Conservation (phyloP, 2,888 invertebrate genomes). For the Apamea crenata region DNA sequence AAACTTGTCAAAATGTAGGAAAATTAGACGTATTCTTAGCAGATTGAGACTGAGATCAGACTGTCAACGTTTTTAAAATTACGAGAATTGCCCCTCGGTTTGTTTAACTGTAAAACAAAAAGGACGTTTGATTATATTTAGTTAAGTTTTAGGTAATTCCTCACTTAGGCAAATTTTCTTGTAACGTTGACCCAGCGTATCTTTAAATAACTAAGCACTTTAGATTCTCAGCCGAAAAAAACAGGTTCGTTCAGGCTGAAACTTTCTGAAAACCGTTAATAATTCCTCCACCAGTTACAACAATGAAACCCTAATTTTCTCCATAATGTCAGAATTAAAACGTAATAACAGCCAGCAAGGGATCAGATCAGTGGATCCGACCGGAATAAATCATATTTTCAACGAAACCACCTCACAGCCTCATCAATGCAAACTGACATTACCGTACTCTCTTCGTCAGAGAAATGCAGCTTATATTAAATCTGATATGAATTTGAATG, state of each 20-base stretch:
- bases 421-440: slow-evolving; percentile 32
- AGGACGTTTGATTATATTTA: neutral
- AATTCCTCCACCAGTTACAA: neutral
- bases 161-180: neutral
- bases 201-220: neutral
- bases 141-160: neutral
- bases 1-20: no score
- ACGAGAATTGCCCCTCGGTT: no score
- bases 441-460: slow-evolving; percentile 22
- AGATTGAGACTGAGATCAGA: no score
- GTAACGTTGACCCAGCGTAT: neutral
- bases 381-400: no score
- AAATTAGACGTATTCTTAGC: no score
- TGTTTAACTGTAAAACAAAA: no score
- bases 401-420: slow-evolving; percentile 6
- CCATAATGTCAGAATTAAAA: neutral
- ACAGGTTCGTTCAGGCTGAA: neutral
- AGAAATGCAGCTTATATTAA: slow-evolving; percentile 46
- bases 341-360: no score
- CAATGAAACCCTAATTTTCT: neutral
- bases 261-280: neutral
- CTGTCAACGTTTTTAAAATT: no score
- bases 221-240: neutral
- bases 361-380: no score
- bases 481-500: slow-evolving; percentile 59